These are phyloP conservation scores for Eucidaris tribuloides DNA, from an alignment of 35 echinoderm and acorn worm species.

Conservation along the genomic window DNA sequence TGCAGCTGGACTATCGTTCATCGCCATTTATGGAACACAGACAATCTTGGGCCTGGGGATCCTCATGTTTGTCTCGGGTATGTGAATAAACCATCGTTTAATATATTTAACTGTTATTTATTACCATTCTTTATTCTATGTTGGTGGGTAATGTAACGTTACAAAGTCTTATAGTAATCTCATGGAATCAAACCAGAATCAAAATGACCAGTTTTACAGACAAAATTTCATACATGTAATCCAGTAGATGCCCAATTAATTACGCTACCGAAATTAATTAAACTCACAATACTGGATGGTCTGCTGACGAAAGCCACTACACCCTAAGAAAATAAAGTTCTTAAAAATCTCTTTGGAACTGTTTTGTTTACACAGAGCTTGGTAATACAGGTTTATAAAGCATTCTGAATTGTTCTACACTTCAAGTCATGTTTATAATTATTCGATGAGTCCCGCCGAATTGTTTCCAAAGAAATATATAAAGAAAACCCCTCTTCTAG, in stretches of 20 bases:
- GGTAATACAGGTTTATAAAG: no score
- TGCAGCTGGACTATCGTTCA: background rate
- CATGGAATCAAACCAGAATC: background rate
- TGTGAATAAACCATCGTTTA: background rate
- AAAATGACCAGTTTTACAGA: no score
- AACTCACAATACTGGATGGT: no score
- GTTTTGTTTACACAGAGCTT: no score
- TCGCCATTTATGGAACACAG: background rate
- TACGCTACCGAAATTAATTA: no score
- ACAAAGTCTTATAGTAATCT: background rate
- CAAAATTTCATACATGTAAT: no score
- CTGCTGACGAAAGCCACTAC: no score
- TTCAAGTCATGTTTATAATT: background rate
- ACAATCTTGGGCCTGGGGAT: background rate
- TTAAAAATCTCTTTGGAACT: no score
- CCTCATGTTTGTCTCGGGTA: background rate
- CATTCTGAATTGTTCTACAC: background rate
- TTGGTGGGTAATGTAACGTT: background rate
- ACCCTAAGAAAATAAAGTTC: no score
- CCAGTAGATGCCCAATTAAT: no score
- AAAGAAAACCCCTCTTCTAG: background rate
- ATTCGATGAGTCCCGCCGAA: background rate
- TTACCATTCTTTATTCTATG: background rate
- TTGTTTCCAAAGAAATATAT: background rate
- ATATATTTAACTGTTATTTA: background rate